Base-by-base conservation (phyloP, 2,888 invertebrate species). In the Resseliella maxima region DNA sequence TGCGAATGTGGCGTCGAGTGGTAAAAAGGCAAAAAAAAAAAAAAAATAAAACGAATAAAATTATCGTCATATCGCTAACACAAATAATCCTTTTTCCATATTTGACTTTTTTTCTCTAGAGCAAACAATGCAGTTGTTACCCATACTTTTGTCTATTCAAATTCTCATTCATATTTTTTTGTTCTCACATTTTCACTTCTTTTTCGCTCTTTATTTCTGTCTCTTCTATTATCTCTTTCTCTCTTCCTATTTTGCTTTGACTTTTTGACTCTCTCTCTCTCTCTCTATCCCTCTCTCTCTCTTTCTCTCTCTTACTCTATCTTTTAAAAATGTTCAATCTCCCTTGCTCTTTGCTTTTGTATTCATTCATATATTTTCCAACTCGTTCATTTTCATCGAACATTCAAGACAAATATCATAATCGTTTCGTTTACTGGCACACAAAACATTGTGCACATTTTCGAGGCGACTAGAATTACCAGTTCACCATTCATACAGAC, bases 341-440 rank as follows among this genome's bases (percentile, higher is more conserved):
- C n/a, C n/a, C n/a, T n/a, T n/a, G n/a, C n/a, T n/a, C n/a, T n/a
- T n/a, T n/a, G n/a, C n/a, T 3, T 64, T 64, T 64, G 27, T n/a
- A n/a, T n/a, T 21, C 64, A 64, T 6, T 27, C 64, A 83, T 24
- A 38, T 83, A 36, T 38, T 38, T 83, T 83, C 38, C 83, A 83
- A 24, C 38, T 83, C 38, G 83, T 83, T 83, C 83, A 83, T 83
- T 83, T 38, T 38, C 38, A 38, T 83, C 83, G 36, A 83, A 83
- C 38, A 83, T 83, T 83, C 83, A 83, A 83, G 38, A 83, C 83
- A 83, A 83, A 83, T 83, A 83, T 83, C 38, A n/a, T 36, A 83
- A 83, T 83, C 83, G 83, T 83, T 83, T 83, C 83, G 38, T 83
- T 83, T 83, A 83, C 83, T 83, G 38, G 41, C 38, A n/a, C n/a